Conservation (phyloP, 2,797 vertebrate species). For the Chelmon rostratus region DNA sequence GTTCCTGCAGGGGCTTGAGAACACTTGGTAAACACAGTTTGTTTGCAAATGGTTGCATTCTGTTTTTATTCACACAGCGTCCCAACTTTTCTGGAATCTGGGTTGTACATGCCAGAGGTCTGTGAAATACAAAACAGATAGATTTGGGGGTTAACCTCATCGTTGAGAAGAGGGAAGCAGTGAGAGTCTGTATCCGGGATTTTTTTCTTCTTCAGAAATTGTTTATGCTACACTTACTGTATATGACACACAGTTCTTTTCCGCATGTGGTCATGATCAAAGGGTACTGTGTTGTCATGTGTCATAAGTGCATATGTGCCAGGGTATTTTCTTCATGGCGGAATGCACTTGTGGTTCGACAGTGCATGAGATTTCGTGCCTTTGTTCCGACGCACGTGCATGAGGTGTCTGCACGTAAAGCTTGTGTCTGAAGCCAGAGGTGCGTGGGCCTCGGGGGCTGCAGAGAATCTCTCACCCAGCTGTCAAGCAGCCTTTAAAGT, state of each 20-base stretch:
- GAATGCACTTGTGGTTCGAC: constrained; percentile 9
- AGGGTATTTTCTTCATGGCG: constrained; percentile 33
- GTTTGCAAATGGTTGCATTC: no score
- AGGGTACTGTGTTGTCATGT: constrained; percentile 33
- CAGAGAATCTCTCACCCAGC: constrained; percentile 72
- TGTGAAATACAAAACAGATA: neutral
- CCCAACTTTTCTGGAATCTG: no score
- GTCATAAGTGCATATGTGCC: constrained; percentile 19
- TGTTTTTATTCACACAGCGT: no score
- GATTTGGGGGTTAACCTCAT: neutral
- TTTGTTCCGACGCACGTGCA: constrained; percentile 13
- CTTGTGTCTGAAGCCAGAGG: constrained; percentile 66
- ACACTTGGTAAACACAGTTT: no score
- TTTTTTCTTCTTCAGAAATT: constrained; percentile 1
- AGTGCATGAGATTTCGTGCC: constrained; percentile 34
- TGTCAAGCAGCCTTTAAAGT: constrained; percentile 82
- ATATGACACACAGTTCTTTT: constrained; percentile 36
- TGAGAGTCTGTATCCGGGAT: neutral
- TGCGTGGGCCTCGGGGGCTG: constrained; percentile 68
- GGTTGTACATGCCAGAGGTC: neutral
- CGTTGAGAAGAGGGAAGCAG: neutral
- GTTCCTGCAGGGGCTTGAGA: no score
- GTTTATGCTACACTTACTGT: constrained; percentile 17
- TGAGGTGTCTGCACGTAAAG: constrained; percentile 43
- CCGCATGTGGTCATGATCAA: constrained; percentile 64